These are phyloP conservation scores for Drosophila nr. medialis DNA, from an alignment of 2,888 invertebrate genomes.

Conservation along the genomic window DNA sequence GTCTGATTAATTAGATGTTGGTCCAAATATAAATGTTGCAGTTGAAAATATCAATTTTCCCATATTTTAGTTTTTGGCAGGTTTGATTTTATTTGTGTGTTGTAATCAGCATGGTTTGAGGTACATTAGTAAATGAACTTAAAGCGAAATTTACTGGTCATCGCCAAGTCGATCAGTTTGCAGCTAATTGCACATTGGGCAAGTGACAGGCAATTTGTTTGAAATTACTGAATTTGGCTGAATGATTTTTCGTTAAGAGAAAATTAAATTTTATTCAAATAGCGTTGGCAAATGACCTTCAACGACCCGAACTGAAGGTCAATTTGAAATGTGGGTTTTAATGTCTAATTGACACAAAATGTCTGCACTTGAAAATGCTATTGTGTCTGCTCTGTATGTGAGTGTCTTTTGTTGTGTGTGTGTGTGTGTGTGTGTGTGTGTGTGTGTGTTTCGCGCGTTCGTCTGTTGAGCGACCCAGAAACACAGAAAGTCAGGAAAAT, in stretches of 20 bases:
- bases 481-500: constrained; percentile 46
- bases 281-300: constrained; percentile 38
- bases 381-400: constrained; percentile 15
- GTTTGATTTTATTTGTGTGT: background rate
- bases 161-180: background rate
- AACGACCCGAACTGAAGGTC: constrained; percentile 41
- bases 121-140: background rate
- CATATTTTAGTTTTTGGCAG: background rate
- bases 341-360: constrained; percentile 68
- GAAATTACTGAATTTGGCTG: constrained; percentile 5
- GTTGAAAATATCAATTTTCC: background rate
- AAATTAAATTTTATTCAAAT: background rate
- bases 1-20: background rate
- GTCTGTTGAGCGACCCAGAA: constrained; percentile 67
- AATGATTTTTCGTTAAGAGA: constrained; percentile 14
- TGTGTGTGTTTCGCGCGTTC: constrained; percentile 5
- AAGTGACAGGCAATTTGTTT: constrained; percentile 35
- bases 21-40: background rate
- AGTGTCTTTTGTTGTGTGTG: constrained; percentile 9
- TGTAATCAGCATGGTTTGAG: background rate
- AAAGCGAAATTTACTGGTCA: constrained; percentile 1
- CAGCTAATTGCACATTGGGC: background rate
- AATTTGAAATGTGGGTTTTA: constrained; percentile 41
- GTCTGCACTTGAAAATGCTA: constrained; percentile 70
- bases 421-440: constrained; percentile 9